Evolutionary conservation across 1,140 invertebrate species (phyloP).

Genomic region (Aphelenchoides avenae): DNA sequence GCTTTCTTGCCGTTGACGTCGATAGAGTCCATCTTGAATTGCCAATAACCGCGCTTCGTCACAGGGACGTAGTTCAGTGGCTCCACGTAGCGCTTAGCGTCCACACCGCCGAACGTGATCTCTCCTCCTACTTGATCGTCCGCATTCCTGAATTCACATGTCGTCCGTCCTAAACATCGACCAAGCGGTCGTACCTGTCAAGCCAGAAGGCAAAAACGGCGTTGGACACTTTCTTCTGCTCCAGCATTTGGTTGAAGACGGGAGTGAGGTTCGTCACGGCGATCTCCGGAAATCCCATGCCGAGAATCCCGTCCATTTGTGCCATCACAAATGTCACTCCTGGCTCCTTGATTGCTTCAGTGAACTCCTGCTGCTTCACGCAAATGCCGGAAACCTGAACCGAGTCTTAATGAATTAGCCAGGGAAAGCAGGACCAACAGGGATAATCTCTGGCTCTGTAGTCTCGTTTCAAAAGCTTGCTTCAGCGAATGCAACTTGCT

Average conservation of each 20-base stretch:
- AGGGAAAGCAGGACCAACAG: too few species aligned
- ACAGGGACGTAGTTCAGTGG: constrained; percentile 86
- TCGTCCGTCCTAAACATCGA: too few species aligned
- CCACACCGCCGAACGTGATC: constrained; percentile 60
- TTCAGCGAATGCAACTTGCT: too few species aligned
- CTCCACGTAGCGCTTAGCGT: constrained; percentile 72
- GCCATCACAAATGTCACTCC: constrained; percentile 77
- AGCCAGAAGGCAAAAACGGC: constrained; percentile 94
- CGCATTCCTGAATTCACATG: constrained; percentile 43
- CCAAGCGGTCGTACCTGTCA: constrained; percentile 61
- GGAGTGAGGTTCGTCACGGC: constrained; percentile 74
- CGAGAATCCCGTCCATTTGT: constrained; percentile 92
- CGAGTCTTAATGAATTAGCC: too few species aligned
- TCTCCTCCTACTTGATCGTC: constrained; percentile 54
- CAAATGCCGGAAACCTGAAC: constrained; percentile 45
- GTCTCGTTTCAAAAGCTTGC: too few species aligned
- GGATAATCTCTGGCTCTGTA: too few species aligned
- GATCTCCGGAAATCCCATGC: constrained; percentile 81
- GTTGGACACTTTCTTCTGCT: constrained; percentile 72
- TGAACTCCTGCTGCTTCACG: constrained; percentile 75
- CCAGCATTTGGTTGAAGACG: constrained; percentile 89
- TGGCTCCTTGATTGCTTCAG: constrained; percentile 88
- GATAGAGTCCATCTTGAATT: constrained; percentile 83
- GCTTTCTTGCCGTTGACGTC: constrained; percentile 4
- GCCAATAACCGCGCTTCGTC: constrained; percentile 85